phyloP scores from a whole-genome alignment of 2,113 vertebrate genomes.

The Nesogale talazaci region DNA sequence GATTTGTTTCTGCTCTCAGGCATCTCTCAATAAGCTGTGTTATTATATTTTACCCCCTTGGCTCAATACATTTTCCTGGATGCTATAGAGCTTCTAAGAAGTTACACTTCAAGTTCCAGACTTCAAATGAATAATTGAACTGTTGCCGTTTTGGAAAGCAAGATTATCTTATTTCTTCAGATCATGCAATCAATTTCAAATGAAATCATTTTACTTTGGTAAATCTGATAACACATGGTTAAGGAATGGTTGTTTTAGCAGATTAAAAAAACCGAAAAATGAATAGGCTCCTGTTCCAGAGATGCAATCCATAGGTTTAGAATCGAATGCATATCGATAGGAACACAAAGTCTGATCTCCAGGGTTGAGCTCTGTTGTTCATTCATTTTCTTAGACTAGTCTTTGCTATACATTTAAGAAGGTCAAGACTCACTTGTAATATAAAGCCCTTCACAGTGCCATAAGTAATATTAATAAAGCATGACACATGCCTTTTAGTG shows the following conservation, averaged over 20 bases:
- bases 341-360: not conserved
- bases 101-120: slow-evolving; percentile 9
- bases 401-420: slow-evolving; percentile 16
- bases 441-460: not conserved
- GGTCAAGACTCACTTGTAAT: not conserved
- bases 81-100: not conserved
- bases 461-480: slow-evolving; percentile 32
- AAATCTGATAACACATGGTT: not conserved
- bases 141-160: not conserved
- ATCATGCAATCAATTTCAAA: not conserved
- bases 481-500: not conserved
- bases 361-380: not conserved
- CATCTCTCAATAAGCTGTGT: not conserved
- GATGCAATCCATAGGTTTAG: not conserved
- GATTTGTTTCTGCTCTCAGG: not conserved
- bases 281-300: not conserved
- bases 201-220: slow-evolving; percentile 24
- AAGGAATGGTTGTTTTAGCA: slow-evolving; percentile 3
- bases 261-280: not conserved
- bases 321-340: not conserved
- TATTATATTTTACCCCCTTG: not conserved
- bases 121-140: slow-evolving; percentile 31
- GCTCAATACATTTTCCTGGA: not conserved
- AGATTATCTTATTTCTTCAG: not conserved
- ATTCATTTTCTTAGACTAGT: not conserved